phyloP scores from a whole-genome alignment of 2,113 vertebrate genomes.

The Alexandromys fortis region DNA sequence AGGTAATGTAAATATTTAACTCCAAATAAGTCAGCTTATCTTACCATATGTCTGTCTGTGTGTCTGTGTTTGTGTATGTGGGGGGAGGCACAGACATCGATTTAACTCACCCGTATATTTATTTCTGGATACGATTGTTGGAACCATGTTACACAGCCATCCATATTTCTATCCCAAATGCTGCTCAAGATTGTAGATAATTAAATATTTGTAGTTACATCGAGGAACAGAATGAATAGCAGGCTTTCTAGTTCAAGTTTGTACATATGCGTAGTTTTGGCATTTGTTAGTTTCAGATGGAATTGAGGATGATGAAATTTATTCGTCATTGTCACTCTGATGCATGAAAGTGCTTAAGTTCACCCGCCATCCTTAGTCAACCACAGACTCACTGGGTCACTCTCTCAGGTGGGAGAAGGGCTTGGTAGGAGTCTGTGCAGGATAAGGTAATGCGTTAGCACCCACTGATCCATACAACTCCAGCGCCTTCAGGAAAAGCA shows the following conservation, averaged over 20 bases:
- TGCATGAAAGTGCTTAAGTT: neutral
- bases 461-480: neutral
- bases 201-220: slow-evolving; percentile 68
- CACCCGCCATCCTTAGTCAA: neutral
- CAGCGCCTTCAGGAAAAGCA: neutral
- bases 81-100: neutral
- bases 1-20: slow-evolving; percentile 61
- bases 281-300: slow-evolving; percentile 56
- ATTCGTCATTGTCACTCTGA: neutral
- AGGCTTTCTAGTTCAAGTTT: slow-evolving; percentile 55
- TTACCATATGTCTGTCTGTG: neutral
- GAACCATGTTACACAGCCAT: slow-evolving; percentile 44
- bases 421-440: neutral
- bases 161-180: slow-evolving; percentile 60
- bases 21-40: slow-evolving; percentile 39
- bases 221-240: slow-evolving; percentile 47
- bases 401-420: neutral
- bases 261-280: slow-evolving; percentile 57
- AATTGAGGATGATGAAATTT: slow-evolving; percentile 19
- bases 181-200: slow-evolving; percentile 50
- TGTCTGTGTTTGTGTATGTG: neutral
- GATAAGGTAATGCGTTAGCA: neutral
- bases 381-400: neutral
- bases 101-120: slow-evolving; percentile 43
- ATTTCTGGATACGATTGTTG: slow-evolving; percentile 59